A percentile compares a stretch with the other conserved stretches of the same genome.
Evolutionary conservation across 2,888 invertebrate species (phyloP).

Genomic region (Lagria hirta): DNA sequence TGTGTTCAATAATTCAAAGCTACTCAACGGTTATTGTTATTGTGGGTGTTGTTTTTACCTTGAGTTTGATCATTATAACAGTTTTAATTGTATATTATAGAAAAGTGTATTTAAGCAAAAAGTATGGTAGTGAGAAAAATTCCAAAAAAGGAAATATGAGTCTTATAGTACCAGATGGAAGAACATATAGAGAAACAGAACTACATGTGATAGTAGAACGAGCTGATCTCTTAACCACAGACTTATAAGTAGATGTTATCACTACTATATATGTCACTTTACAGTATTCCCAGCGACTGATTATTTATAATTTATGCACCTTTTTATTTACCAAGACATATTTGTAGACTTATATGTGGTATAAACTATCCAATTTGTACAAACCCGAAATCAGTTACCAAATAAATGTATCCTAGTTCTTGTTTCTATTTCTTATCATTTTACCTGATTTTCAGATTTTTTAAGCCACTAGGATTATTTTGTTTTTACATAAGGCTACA

Average conservation of each 20-base stretch:
- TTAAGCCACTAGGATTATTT: too few species aligned
- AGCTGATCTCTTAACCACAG: conserved; percentile 78
- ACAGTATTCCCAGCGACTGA: conserved; percentile 10
- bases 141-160: conserved; percentile 58
- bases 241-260: conserved; percentile 58
- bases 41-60: conserved; percentile 53
- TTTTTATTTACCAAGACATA: too few species aligned
- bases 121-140: conserved; percentile 55
- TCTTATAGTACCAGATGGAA: conserved; percentile 78
- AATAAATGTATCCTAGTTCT: conserved; percentile 11
- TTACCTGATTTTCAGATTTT: too few species aligned
- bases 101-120: conserved; percentile 48
- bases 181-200: conserved; percentile 83
- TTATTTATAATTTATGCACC: too few species aligned
- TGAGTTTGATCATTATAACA: conserved; percentile 53
- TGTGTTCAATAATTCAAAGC: conserved; percentile 46
- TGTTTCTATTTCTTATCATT: too few species aligned
- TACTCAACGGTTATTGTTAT: conserved; percentile 49
- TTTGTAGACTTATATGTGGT: conserved; percentile 11
- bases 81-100: conserved; percentile 52
- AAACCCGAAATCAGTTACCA: conserved; percentile 28
- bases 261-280: background rate
- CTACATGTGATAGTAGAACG: conserved; percentile 83
- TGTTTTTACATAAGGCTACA: too few species aligned
- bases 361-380: conserved; percentile 16